Percentiles rank a stretch among this genome's conserved stretches.
Evolutionary conservation across 2,797 vertebrate genomes (phyloP).

Genomic region (Lates japonicus): DNA sequence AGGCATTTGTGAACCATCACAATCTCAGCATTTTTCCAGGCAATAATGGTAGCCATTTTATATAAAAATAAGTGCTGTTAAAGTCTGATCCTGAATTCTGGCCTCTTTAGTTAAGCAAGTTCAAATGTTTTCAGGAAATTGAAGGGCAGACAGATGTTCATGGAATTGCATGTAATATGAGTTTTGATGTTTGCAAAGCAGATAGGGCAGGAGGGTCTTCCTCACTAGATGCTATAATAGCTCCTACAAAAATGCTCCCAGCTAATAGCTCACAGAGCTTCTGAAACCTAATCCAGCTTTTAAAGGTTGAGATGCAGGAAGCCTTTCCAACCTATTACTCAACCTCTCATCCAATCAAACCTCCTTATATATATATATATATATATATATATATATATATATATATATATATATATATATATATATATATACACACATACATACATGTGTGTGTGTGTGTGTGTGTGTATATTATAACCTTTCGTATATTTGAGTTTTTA

Average conservation of each 20-base stretch:
- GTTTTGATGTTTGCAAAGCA: conserved; percentile 37
- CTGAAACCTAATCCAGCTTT: conserved; percentile 1
- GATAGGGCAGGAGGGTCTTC: not conserved
- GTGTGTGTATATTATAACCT: too few relatives aligned
- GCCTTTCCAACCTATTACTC: conserved; percentile 29
- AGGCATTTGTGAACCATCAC: conserved; percentile 4
- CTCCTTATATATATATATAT: too few relatives aligned
- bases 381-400: too few relatives aligned
- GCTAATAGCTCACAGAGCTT: conserved; percentile 9
- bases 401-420: too few relatives aligned
- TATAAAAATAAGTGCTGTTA: conserved; percentile 12
- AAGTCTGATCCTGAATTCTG: not conserved
- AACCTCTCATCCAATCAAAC: conserved; percentile 32
- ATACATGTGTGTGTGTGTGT: too few relatives aligned
- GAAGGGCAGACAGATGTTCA: not conserved
- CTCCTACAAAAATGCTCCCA: not conserved
- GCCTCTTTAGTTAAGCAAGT: not conserved
- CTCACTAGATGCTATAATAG: not conserved
- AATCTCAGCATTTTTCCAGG: conserved; percentile 10
- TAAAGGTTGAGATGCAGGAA: conserved; percentile 2
- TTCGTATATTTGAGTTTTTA: conserved; percentile 26
- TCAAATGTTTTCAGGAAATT: conserved; percentile 32
- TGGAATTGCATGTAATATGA: conserved; percentile 13
- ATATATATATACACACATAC: too few relatives aligned
- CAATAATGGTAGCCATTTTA: conserved; percentile 14